Conservation (phyloP, 2,113 vertebrate species). For the Melanerpes aurifrons region DNA sequence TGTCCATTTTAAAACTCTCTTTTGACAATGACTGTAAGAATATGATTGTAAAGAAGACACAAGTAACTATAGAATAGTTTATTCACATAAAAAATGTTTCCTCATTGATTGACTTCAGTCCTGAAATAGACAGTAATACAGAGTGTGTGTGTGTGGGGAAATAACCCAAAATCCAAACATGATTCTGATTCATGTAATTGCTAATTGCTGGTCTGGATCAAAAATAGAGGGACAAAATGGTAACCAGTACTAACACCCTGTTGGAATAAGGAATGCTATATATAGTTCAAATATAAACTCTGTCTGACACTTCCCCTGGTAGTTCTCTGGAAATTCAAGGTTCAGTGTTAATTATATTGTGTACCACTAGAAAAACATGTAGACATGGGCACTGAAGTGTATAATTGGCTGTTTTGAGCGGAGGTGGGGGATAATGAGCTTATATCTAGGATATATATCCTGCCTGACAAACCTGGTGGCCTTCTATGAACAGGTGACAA, state of each 20-base stretch:
- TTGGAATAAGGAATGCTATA: background rate
- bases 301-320: background rate
- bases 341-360: rapidly evolving
- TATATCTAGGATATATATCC: background rate
- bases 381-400: background rate
- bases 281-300: background rate
- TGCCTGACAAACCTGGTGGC: too few species aligned
- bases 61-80: background rate
- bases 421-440: background rate
- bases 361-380: background rate
- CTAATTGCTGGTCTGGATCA: background rate
- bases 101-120: background rate
- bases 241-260: background rate
- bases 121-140: background rate
- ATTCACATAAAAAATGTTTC: background rate
- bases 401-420: background rate
- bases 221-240: background rate
- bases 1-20: background rate
- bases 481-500: too few species aligned
- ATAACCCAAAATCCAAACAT: rapidly evolving
- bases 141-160: background rate
- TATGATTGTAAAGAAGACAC: background rate
- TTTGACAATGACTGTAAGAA: background rate
- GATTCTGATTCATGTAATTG: background rate
- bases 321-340: background rate